Conservation (phyloP, 2,113 vertebrate genomes). For the Panurus biarmicus region DNA sequence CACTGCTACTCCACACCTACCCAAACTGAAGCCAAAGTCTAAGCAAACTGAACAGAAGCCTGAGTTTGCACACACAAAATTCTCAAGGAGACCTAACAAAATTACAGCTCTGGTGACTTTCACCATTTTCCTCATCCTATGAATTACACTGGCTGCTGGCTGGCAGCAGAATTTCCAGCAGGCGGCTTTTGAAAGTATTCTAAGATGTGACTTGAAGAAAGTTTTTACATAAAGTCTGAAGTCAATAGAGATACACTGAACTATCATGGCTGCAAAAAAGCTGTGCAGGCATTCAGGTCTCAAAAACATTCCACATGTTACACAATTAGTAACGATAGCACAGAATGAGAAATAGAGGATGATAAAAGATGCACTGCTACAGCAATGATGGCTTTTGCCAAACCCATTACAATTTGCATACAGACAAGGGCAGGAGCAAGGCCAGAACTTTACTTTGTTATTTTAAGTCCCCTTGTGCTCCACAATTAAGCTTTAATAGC, state of each 20-base stretch:
- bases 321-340: neutral
- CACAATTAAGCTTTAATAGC: constrained; percentile 14
- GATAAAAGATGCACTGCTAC: neutral
- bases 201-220: neutral
- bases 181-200: neutral
- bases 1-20: neutral
- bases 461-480: neutral
- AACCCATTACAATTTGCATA: neutral
- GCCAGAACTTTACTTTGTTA: neutral
- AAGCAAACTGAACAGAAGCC: neutral
- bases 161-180: neutral
- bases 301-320: rapidly evolving
- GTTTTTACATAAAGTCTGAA: neutral
- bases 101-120: neutral
- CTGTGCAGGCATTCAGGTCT: neutral
- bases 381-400: neutral
- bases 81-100: neutral
- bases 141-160: neutral
- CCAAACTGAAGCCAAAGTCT: neutral
- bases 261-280: neutral
- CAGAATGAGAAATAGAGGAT: neutral
- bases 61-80: neutral
- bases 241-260: neutral
- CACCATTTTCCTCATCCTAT: neutral
- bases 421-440: neutral